Conservation (phyloP, 1,140 invertebrate genomes). For the Ostrea denselamellosa region DNA sequence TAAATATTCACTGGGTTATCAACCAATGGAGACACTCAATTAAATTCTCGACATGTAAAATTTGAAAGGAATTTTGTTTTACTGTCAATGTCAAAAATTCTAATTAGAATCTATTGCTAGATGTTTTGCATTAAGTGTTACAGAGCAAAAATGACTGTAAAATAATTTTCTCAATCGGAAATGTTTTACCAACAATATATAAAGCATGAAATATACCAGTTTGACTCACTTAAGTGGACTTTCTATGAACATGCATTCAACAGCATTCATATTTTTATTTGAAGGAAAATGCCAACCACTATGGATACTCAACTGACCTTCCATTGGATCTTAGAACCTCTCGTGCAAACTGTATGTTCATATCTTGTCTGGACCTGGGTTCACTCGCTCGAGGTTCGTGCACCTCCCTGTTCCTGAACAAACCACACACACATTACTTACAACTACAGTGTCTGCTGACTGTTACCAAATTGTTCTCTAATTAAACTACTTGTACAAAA, state of each 20-base stretch:
- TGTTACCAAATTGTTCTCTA: not conserved
- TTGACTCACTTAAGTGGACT: too few species aligned
- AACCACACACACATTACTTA: not conserved
- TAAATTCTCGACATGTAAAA: too few species aligned
- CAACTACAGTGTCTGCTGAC: not conserved
- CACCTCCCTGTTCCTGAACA: constrained; percentile 36
- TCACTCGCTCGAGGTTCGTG: not conserved
- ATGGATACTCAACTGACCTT: not conserved
- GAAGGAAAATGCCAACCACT: not conserved
- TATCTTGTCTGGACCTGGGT: not conserved
- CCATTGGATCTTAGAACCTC: constrained; percentile 20
- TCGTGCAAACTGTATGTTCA: constrained; percentile 5
- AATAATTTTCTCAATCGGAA: too few species aligned
- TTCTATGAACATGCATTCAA: not conserved
- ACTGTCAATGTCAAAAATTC: too few species aligned
- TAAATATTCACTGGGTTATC: too few species aligned
- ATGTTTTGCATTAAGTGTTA: too few species aligned
- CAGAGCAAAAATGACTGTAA: too few species aligned
- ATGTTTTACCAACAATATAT: too few species aligned
- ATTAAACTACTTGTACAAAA: not conserved
- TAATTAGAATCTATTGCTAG: too few species aligned
- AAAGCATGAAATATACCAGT: too few species aligned
- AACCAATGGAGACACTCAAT: too few species aligned
- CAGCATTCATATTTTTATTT: not conserved
- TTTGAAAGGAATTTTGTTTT: too few species aligned